Evolutionary conservation across 92 coral and sea anemone species (phyloP).

Genomic region (Blastomussa wellsi): DNA sequence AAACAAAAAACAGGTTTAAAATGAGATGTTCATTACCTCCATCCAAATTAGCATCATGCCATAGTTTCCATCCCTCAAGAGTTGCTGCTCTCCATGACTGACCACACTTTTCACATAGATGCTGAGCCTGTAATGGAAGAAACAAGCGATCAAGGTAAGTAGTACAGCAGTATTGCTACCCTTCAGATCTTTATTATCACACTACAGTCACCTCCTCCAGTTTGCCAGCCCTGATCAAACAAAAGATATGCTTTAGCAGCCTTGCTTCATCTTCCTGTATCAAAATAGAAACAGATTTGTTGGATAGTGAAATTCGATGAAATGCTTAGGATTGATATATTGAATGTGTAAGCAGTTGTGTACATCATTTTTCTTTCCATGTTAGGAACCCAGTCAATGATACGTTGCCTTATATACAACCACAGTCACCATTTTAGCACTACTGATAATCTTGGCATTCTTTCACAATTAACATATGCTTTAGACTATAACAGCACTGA

Average conservation of each 20-base stretch:
- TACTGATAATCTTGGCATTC: neutral
- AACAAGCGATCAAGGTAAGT: neutral
- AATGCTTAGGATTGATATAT: neutral
- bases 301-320: neutral
- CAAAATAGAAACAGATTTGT: neutral
- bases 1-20: neutral
- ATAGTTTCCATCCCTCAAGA: slow-evolving; percentile 93
- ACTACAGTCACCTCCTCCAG: slow-evolving; percentile 75
- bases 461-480: neutral
- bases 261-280: slow-evolving; percentile 93
- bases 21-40: slow-evolving; percentile 58
- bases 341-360: neutral
- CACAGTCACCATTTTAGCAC: neutral
- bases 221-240: slow-evolving; percentile 92
- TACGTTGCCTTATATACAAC: neutral
- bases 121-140: slow-evolving; percentile 70
- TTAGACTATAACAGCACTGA: neutral
- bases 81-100: slow-evolving; percentile 98
- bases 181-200: neutral
- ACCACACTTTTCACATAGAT: slow-evolving; percentile 83
- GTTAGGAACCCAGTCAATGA: neutral
- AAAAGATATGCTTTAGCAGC: slow-evolving; percentile 86
- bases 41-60: slow-evolving; percentile 85
- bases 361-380: neutral
- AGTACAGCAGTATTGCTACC: neutral